Conservation (phyloP, 2,797 vertebrate genomes). For the Scomberomorus guttatus region DNA sequence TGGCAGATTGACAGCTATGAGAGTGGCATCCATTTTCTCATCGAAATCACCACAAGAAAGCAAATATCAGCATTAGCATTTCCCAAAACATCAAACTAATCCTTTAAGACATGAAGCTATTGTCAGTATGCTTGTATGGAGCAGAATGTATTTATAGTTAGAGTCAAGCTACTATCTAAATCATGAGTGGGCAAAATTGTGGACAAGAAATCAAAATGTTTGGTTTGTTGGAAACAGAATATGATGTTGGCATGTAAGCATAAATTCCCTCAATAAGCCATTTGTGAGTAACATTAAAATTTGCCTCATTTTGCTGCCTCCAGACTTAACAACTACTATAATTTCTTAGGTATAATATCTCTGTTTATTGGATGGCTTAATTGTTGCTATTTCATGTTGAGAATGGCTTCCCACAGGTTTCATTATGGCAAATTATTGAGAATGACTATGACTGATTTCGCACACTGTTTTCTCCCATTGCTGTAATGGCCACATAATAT, state of each 20-base stretch:
- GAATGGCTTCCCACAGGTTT: slow-evolving; percentile 29
- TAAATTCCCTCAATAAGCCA: slow-evolving; percentile 1
- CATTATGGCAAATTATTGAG: slow-evolving; percentile 49
- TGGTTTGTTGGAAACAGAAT: no score
- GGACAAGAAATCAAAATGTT: no score
- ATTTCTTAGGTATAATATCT: slow-evolving; percentile 38
- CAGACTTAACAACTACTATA: slow-evolving; percentile 3
- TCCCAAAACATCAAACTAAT: no score
- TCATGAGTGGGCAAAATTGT: no score
- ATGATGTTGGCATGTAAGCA: not conserved
- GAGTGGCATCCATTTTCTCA: no score
- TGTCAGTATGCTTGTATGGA: no score
- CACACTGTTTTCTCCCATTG: slow-evolving; percentile 23
- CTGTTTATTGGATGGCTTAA: slow-evolving; percentile 40
- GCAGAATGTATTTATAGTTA: no score
- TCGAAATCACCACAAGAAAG: no score
- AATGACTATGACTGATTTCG: slow-evolving; percentile 32
- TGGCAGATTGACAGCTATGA: not conserved
- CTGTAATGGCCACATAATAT: slow-evolving; percentile 33
- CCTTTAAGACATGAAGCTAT: no score
- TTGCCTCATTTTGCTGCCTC: slow-evolving; percentile 11
- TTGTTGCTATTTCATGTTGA: slow-evolving; percentile 34
- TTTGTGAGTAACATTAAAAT: slow-evolving; percentile 26
- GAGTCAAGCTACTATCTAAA: no score
- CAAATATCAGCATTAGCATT: no score